phyloP scores from a whole-genome alignment of 23 tunicate species.

The Styela clava region DNA sequence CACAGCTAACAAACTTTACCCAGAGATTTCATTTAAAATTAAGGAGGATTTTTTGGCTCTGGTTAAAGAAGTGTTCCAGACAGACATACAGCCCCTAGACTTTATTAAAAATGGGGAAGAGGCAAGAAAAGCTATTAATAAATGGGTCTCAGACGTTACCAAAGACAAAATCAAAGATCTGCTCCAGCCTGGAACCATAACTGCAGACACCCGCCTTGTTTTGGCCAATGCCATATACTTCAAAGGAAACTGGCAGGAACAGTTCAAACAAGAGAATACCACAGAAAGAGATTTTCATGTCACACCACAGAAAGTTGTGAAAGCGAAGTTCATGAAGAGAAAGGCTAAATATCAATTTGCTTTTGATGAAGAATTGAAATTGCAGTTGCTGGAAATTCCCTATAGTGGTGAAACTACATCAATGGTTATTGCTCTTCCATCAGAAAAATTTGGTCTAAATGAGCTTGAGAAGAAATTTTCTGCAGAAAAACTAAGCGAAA shows the following conservation, averaged over 20 bases:
- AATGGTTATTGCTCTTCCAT: slow-evolving; percentile 57
- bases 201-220: slow-evolving; percentile 34
- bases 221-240: slow-evolving; percentile 79
- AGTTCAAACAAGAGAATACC: slow-evolving; percentile 39
- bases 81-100: slow-evolving; percentile 27
- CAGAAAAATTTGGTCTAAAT: slow-evolving; percentile 36
- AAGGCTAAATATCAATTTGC: slow-evolving; percentile 3
- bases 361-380: slow-evolving; percentile 28
- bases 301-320: background rate
- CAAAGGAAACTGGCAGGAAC: slow-evolving; percentile 72
- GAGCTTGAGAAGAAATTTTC: slow-evolving; percentile 30
- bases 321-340: slow-evolving; percentile 57
- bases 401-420: slow-evolving; percentile 43
- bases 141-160: slow-evolving; percentile 56
- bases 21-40: slow-evolving; percentile 40
- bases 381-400: slow-evolving; percentile 53
- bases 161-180: slow-evolving; percentile 66
- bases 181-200: slow-evolving; percentile 40
- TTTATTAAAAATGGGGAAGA: slow-evolving; percentile 41
- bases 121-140: slow-evolving; percentile 40
- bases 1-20: slow-evolving; percentile 61
- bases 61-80: slow-evolving; percentile 25
- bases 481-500: slow-evolving; percentile 13
- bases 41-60: slow-evolving; percentile 18
- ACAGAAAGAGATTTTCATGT: slow-evolving; percentile 31